phyloP scores from a whole-genome alignment of 1,140 invertebrate species.

The Drosophila baimaii region DNA sequence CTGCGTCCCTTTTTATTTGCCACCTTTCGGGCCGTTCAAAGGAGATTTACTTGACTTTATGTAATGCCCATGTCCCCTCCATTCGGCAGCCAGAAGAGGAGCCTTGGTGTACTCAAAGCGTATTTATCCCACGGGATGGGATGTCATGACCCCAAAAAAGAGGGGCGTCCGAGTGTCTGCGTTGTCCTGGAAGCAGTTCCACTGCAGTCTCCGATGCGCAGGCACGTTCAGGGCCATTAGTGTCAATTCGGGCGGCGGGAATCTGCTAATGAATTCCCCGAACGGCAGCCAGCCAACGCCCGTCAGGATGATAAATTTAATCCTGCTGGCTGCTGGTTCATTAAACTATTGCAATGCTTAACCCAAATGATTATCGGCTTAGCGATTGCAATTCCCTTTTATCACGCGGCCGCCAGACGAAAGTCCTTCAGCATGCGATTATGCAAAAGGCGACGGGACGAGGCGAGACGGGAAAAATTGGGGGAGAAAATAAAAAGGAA shows the following conservation, averaged over 20 bases:
- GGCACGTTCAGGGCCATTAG: conserved; percentile 65
- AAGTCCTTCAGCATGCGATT: conserved; percentile 40
- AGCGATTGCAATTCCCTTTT: conserved; percentile 35
- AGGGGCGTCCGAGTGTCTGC: conserved; percentile 36
- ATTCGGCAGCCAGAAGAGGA: conserved; percentile 10
- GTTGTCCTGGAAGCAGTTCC: conserved; percentile 4
- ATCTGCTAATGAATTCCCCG: conserved; percentile 43
- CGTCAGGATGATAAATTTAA: conserved; percentile 49
- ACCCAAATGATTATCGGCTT: conserved; percentile 39
- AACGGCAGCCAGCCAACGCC: not conserved
- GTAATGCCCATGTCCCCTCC: conserved; percentile 19
- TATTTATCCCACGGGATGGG: conserved; percentile 44
- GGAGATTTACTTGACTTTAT: conserved; percentile 40
- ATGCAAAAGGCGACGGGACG: conserved; percentile 28
- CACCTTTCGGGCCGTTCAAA: conserved; percentile 32
- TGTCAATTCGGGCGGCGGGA: conserved; percentile 40
- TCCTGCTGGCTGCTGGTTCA: conserved; percentile 26
- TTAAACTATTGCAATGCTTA: conserved; percentile 58
- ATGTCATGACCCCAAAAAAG: conserved; percentile 37
- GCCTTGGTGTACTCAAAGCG: conserved; percentile 38
- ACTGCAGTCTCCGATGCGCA: conserved; percentile 45
- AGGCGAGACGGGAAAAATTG: not conserved
- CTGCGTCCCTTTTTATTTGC: conserved; percentile 10
- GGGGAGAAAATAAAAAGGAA: conserved; percentile 3
- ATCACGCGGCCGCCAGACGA: conserved; percentile 49